These are phyloP conservation scores for Polypedilum pembai DNA, from an alignment of 1,140 invertebrate genomes.

Conservation along the genomic window DNA sequence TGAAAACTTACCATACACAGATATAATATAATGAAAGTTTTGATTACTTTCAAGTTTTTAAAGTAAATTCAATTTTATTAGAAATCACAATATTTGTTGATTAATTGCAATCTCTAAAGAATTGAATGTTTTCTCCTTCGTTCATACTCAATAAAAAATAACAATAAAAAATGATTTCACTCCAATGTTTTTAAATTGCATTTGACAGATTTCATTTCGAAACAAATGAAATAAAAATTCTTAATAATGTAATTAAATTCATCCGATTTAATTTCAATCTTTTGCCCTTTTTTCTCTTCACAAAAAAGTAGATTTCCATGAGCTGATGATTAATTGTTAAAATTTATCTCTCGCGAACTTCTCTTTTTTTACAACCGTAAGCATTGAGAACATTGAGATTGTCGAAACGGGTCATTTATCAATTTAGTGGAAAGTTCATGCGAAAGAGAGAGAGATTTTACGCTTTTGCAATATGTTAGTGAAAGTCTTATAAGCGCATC, in stretches of 20 bases:
- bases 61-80: too few species aligned
- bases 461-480: neutral
- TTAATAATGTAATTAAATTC: slow-evolving; percentile 14
- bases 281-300: neutral
- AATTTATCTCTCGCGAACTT: slow-evolving; percentile 1
- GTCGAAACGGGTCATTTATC: slow-evolving; percentile 9
- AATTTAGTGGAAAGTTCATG: slow-evolving; percentile 3
- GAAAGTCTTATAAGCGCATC: neutral
- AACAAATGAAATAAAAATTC: neutral
- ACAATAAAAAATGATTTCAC: too few species aligned
- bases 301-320: neutral
- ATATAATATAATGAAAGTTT: too few species aligned
- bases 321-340: neutral
- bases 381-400: neutral
- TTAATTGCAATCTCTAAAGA: too few species aligned
- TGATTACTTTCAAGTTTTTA: too few species aligned
- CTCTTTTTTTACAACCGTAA: neutral
- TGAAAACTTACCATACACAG: too few species aligned
- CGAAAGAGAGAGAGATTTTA: neutral
- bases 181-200: too few species aligned
- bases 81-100: too few species aligned
- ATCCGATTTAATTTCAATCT: neutral
- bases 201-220: too few species aligned
- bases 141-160: too few species aligned
- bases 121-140: too few species aligned